Evolutionary conservation across 2,113 vertebrate genomes (phyloP).

Genomic region (Myotis yumanensis): DNA sequence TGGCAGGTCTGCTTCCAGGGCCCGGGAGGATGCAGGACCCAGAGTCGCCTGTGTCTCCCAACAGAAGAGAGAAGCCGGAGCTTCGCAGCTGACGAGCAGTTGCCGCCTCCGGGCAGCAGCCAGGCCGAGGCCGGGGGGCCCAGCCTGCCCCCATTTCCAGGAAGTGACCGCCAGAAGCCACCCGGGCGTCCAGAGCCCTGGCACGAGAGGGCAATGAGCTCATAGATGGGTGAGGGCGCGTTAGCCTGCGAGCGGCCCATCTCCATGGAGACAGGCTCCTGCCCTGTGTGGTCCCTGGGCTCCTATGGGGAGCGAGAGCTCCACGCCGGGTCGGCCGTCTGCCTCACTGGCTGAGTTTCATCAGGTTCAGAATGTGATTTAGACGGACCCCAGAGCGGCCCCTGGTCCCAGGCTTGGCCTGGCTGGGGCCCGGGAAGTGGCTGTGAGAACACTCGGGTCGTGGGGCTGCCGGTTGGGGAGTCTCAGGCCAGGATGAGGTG

Average conservation of each 20-base stretch:
- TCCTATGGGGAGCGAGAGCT: conserved; percentile 65
- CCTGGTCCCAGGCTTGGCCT: conserved; percentile 44
- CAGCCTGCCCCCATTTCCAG: conserved; percentile 3
- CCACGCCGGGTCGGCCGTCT: conserved; percentile 72
- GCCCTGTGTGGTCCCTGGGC: conserved; percentile 68
- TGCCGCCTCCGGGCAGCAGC: neutral
- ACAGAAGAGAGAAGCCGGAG: neutral
- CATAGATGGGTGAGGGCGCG: conserved; percentile 50
- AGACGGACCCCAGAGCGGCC: conserved; percentile 51
- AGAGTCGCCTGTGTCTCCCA: neutral
- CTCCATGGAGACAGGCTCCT: conserved; percentile 64
- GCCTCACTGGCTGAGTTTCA: conserved; percentile 75
- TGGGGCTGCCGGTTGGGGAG: neutral
- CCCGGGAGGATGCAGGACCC: neutral
- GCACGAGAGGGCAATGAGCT: conserved; percentile 58
- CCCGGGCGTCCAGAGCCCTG: conserved; percentile 47
- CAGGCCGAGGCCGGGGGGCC: neutral
- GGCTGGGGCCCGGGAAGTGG: conserved; percentile 8
- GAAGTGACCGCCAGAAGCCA: conserved; percentile 58
- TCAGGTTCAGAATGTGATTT: conserved; percentile 76
- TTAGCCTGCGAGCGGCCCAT: conserved; percentile 62
- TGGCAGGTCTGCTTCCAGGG: neutral
- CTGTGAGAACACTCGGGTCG: neutral
- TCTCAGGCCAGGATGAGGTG: conserved; percentile 42
- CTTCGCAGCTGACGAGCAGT: neutral